A percentile compares a stretch with the other conserved stretches of the same genome.
These are phyloP conservation scores for Hydroisotoma schaefferi DNA, from an alignment of 2,888 invertebrate genomes.

Conservation along the genomic window DNA sequence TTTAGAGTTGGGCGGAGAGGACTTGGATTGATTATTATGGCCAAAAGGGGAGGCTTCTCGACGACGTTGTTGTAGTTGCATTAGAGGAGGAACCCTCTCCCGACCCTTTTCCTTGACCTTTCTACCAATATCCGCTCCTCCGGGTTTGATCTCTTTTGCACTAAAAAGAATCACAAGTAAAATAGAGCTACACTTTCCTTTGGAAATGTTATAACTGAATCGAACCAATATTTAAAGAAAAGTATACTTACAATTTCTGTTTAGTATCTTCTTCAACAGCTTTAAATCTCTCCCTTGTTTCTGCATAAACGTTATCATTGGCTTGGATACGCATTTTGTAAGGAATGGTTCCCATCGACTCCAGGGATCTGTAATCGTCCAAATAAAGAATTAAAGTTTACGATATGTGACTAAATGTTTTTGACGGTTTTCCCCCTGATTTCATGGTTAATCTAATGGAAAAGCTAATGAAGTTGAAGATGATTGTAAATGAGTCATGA, in stretches of 20 bases:
- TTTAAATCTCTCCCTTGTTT: constrained; percentile 86
- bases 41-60: constrained; percentile 42
- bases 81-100: constrained; percentile 22
- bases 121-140: constrained; percentile 82
- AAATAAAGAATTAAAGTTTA: no score
- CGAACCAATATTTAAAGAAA: no score
- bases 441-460: no score
- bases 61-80: constrained; percentile 44
- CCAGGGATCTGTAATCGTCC: constrained; percentile 63
- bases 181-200: background rate
- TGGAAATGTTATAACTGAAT: background rate
- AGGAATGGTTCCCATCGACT: constrained; percentile 79
- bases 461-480: no score
- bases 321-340: constrained; percentile 89
- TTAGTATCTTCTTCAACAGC: constrained; percentile 87
- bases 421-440: no score
- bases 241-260: constrained; percentile 83
- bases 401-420: no score
- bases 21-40: constrained; percentile 29
- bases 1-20: constrained; percentile 28
- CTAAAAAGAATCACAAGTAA: no score
- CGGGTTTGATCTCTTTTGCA: constrained; percentile 89
- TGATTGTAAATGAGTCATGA: no score
- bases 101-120: constrained; percentile 72
- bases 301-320: constrained; percentile 92